These are phyloP conservation scores for Eretmocerus hayati DNA, from an alignment of 2,888 invertebrate species.

Conservation along the genomic window DNA sequence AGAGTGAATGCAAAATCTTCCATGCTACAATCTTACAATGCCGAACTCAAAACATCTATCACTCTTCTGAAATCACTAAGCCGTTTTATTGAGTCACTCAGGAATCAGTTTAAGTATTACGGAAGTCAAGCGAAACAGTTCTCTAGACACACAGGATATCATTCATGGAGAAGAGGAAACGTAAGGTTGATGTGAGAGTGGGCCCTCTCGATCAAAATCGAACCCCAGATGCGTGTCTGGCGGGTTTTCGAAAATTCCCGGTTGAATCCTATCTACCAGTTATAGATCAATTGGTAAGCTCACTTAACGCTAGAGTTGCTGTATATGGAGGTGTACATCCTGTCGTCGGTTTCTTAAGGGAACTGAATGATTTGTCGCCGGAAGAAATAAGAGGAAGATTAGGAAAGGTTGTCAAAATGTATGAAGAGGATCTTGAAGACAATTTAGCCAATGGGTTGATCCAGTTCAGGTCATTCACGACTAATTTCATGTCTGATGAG, in stretches of 20 bases:
- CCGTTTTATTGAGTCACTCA: conserved; percentile 6
- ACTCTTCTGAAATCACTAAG: conserved; percentile 10
- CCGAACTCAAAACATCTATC: conserved; percentile 8
- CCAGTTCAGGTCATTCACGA: background rate
- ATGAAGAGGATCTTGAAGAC: conserved; percentile 9
- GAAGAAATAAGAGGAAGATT: background rate
- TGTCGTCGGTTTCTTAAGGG: conserved; percentile 7
- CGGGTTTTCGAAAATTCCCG: conserved; percentile 1
- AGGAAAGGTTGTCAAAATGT: background rate
- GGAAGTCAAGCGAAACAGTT: conserved; percentile 8
- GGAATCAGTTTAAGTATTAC: conserved; percentile 9
- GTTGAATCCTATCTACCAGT: conserved; percentile 5
- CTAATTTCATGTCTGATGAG: background rate
- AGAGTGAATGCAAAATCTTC: conserved; percentile 13
- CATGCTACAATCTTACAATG: conserved; percentile 6
- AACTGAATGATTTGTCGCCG: background rate
- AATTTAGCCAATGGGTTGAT: conserved; percentile 2
- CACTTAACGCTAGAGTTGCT: conserved; percentile 2
- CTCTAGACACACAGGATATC: conserved; percentile 1
- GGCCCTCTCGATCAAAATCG: conserved; percentile 2
- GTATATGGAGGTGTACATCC: conserved; percentile 5
- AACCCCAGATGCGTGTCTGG: background rate
- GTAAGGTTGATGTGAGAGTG: background rate
- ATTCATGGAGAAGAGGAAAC: background rate
- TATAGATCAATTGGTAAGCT: conserved; percentile 3